These are phyloP conservation scores for Arge pagana DNA, from an alignment of 2,888 invertebrate genomes.

Conservation along the genomic window DNA sequence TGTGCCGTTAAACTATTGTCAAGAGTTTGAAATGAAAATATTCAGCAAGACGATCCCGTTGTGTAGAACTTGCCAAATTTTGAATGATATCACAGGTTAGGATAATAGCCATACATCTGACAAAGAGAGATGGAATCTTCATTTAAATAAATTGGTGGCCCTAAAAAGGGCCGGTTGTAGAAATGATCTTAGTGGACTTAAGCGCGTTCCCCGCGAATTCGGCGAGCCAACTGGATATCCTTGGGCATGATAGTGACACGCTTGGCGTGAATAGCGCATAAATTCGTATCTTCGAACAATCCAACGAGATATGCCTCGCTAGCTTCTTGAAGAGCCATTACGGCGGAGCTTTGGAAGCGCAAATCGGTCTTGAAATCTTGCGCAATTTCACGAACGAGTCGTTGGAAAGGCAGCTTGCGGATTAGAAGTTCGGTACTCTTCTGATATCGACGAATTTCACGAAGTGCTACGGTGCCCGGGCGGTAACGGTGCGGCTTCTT, in stretches of 20 bases:
- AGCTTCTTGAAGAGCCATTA: conserved; percentile 70
- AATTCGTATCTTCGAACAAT: conserved; percentile 76
- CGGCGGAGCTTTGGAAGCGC: conserved; percentile 73
- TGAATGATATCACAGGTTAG: too few species aligned
- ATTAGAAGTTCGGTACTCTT: conserved; percentile 75
- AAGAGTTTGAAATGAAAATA: too few species aligned
- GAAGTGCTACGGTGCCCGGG: conserved; percentile 71
- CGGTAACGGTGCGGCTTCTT: conserved; percentile 75
- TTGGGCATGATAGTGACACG: conserved; percentile 71
- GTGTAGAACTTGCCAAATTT: too few species aligned
- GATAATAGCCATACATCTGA: too few species aligned
- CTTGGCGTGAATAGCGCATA: conserved; percentile 79
- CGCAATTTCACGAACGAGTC: conserved; percentile 75
- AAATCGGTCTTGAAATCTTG: conserved; percentile 76
- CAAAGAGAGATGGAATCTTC: too few species aligned
- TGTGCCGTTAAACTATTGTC: too few species aligned
- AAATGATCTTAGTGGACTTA: conserved; percentile 26
- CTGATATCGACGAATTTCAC: conserved; percentile 75
- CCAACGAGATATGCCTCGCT: conserved; percentile 70
- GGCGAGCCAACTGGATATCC: conserved; percentile 64
- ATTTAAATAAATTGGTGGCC: conserved; percentile 10
- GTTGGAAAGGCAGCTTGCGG: conserved; percentile 74
- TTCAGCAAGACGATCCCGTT: too few species aligned
- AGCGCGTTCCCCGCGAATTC: conserved; percentile 43
- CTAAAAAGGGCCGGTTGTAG: conserved; percentile 31